A percentile compares a stretch with the other conserved stretches of the same genome.
Conservation (phyloP, 2,797 vertebrate species). For the Cheirogaleus major region DNA sequence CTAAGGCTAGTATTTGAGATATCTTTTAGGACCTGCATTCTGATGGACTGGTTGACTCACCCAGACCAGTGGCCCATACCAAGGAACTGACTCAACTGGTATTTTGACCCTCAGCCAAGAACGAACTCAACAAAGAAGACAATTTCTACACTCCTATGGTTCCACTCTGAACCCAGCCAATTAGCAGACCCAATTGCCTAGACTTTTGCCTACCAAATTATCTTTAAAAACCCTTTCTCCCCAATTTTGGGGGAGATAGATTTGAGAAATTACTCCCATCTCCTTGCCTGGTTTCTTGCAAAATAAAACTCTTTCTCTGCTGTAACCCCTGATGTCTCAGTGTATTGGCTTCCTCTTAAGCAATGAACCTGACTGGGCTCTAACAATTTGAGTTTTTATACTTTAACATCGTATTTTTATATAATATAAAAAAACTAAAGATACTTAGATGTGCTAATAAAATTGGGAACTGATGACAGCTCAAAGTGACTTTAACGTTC, state of each 20-base stretch:
- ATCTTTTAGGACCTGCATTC: not conserved
- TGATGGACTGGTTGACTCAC: not conserved
- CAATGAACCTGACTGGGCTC: not conserved
- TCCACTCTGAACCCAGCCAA: not conserved
- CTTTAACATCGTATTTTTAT: not conserved
- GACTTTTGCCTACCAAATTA: not conserved
- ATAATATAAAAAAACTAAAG: not conserved
- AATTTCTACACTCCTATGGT: not conserved
- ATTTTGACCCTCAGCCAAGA: not conserved
- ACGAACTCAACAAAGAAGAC: not conserved
- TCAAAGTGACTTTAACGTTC: not conserved
- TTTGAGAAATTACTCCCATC: not conserved
- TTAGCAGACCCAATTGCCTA: not conserved
- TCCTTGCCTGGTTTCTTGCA: not conserved
- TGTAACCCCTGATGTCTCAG: not conserved
- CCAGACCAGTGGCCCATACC: not conserved
- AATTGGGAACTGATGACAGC: not conserved
- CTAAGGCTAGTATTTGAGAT: not conserved
- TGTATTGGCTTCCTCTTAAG: not conserved
- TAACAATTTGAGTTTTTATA: not conserved
- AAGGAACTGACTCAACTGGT: not conserved
- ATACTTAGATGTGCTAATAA: not conserved
- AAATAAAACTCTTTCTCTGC: not conserved
- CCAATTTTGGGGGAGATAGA: not conserved
- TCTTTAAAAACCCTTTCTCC: not conserved